phyloP scores from a whole-genome alignment of 2,797 vertebrate species.

The Spheniscus humboldti region DNA sequence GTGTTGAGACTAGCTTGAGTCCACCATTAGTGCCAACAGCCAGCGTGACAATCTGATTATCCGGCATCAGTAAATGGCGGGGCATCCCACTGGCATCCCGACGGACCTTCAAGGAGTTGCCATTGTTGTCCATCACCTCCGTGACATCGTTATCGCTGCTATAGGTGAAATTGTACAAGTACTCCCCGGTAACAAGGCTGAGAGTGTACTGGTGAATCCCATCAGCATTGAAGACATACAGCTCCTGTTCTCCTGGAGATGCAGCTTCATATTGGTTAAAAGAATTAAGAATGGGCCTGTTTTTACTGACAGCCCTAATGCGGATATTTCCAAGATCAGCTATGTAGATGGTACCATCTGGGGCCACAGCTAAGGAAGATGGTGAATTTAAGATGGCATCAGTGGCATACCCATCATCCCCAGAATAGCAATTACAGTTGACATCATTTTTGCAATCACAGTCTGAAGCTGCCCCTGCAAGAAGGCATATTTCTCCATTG shows the following conservation, averaged over 20 bases:
- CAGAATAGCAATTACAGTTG: constrained; percentile 98
- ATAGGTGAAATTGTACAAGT: constrained; percentile 96
- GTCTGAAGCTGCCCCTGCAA: constrained; percentile 95
- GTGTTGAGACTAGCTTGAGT: constrained; percentile 89
- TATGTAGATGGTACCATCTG: constrained; percentile 93
- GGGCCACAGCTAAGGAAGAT: constrained; percentile 92
- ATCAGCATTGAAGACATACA: constrained; percentile 93
- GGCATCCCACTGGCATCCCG: constrained; percentile 88
- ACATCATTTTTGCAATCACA: constrained; percentile 99
- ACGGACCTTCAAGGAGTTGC: constrained; percentile 91
- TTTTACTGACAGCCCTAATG: constrained; percentile 92
- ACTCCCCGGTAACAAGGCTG: constrained; percentile 94
- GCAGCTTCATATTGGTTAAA: constrained; percentile 93
- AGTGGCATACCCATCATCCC: constrained; percentile 96
- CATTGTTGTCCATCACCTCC: constrained; percentile 89
- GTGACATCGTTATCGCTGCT: constrained; percentile 85
- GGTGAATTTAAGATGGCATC: constrained; percentile 96
- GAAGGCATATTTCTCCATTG: constrained; percentile 95
- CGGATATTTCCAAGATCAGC: constrained; percentile 98
- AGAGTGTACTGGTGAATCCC: constrained; percentile 95
- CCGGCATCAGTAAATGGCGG: constrained; percentile 90
- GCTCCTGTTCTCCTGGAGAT: constrained; percentile 93
- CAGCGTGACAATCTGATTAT: constrained; percentile 94
- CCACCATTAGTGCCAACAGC: constrained; percentile 88
- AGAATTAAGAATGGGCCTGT: constrained; percentile 85